Base-by-base conservation (phyloP, 1,140 invertebrate species). In the Drosophila hydei region DNA sequence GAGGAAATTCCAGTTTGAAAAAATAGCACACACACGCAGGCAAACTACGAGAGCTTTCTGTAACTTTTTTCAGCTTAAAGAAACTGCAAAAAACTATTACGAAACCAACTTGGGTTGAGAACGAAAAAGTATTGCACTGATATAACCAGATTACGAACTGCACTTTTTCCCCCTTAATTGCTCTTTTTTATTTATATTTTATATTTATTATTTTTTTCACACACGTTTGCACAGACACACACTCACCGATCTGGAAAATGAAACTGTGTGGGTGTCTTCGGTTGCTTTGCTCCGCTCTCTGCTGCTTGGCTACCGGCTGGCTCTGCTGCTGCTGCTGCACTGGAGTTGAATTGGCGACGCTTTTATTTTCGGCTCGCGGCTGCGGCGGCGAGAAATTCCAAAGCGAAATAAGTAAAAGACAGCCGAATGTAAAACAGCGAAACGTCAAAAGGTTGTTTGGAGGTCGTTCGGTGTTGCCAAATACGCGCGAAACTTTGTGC, bases 371-470 rank as follows among this genome's bases (percentile, higher is more conserved):
- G 64, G 65, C 47, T 51, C 19, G 40, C 38, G 43, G 25, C 43
- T 47, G 52, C 70, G 61, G 19, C 62, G 77, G 48, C 67, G 65
- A 75, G 74, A 78, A 79, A 87, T 88, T 87, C 81, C 81, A 87
- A 85, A 85, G 73, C 50, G 69, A 77, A 83, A 73, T 64, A 84
- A 79, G 68, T 56, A 77, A 84, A 48, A 65, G 70, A 51, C 70
- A 23, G 62, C 59, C 63, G 52, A 70, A 64, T 62, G 77, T 77
- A 55, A 67, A 68, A 76, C 60, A 80, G 47, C 77, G 63, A 78
- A 74, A 79, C 83, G 72, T 72, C 83, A 88, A 83, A 88, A 88
- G 83, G 83, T 88, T 88, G 83, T 88, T 88, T 88, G 62, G 83
- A 88, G 83, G 83, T 88, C 83, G 83, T 88, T 50, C 81, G 63